Base-by-base conservation (phyloP, 2,113 vertebrate genomes). In the Etheostoma spectabile region DNA sequence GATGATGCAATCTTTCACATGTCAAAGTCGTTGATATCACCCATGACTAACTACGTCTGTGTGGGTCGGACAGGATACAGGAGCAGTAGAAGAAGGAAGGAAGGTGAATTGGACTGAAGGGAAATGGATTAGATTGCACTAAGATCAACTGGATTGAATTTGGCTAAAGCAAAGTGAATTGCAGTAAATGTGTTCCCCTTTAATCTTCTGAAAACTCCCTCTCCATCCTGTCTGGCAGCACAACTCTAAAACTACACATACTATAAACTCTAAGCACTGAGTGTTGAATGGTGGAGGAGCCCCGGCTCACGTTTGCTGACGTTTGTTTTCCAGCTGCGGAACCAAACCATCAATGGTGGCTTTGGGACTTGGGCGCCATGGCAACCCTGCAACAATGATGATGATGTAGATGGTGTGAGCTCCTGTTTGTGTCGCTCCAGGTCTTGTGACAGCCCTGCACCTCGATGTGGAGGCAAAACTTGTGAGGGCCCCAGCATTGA, bases 351-450 rank as follows among this genome's bases (percentile, higher is more conserved):
- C 63, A 95, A 97, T 49, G 98, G 98, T 1, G 95, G 92, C 69
- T 73, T 99, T 4, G 97, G 98, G 24, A 93, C 95, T 1, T 99
- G 98, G 98, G 96, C 97, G 45, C 91, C 95, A 1, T 99, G 98
- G 98, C 97, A 98, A 91, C 95, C 95, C 0, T 99, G 98, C 82
- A 97, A 96, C 91, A 97, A 99, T 8, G 95, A 97, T 0, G 98
- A 99, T 10, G 95, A 96, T 3, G 56, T 77, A n/a, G 98, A 99
- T 38, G 96, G 95, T 52, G 96, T 95, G 59, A 97, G 96, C 84
- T 95, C 96, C 71, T 99, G 98, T 53, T 88, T 97, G 90, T 99
- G 98, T 87, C 96, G 97, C 83, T 97, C 96, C 71, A 94, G 98
- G 87, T 94, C 93, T 2, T 99, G 98, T 76, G 95, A 99, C 92